Conservation (phyloP, 2,797 vertebrate genomes). For the Moxostoma hubbsi region DNA sequence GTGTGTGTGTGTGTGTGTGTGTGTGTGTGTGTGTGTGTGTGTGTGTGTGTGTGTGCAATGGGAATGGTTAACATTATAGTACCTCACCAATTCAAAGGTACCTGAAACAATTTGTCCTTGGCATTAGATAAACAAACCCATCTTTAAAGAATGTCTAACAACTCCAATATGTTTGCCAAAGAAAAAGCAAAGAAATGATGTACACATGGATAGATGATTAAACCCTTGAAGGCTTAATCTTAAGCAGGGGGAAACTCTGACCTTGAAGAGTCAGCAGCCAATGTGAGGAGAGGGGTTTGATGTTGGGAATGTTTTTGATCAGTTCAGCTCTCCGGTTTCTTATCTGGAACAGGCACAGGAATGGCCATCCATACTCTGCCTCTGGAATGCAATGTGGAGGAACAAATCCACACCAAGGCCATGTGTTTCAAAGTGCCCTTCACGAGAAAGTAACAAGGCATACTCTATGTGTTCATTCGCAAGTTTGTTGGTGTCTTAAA, state of each 20-base stretch:
- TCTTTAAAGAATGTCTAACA: slow-evolving; percentile 26
- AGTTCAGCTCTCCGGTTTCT: slow-evolving; percentile 56
- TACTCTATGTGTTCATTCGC: too few relatives aligned
- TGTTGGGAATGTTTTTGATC: slow-evolving; percentile 64
- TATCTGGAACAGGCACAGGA: slow-evolving; percentile 54
- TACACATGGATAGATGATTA: slow-evolving; percentile 59
- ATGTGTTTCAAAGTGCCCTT: background rate
- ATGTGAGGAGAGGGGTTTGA: slow-evolving; percentile 52
- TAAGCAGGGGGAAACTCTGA: slow-evolving; percentile 30
- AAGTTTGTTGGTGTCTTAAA: too few relatives aligned
- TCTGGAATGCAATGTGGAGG: slow-evolving; percentile 43
- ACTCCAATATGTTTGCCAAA: slow-evolving; percentile 46
- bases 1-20: slow-evolving; percentile 8
- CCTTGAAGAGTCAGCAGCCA: slow-evolving; percentile 37
- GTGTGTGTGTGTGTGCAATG: slow-evolving; percentile 7
- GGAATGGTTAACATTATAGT: slow-evolving; percentile 43
- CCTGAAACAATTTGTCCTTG: slow-evolving; percentile 8
- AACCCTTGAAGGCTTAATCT: slow-evolving; percentile 31
- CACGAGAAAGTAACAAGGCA: background rate
- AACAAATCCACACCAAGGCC: slow-evolving; percentile 17
- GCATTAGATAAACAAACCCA: slow-evolving; percentile 41
- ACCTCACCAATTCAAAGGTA: slow-evolving; percentile 48
- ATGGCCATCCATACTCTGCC: slow-evolving; percentile 37
- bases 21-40: background rate
- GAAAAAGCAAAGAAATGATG: slow-evolving; percentile 41